Evolutionary conservation across 2,797 vertebrate species (phyloP).

Genomic region (Orientallactaga sibirica): DNA sequence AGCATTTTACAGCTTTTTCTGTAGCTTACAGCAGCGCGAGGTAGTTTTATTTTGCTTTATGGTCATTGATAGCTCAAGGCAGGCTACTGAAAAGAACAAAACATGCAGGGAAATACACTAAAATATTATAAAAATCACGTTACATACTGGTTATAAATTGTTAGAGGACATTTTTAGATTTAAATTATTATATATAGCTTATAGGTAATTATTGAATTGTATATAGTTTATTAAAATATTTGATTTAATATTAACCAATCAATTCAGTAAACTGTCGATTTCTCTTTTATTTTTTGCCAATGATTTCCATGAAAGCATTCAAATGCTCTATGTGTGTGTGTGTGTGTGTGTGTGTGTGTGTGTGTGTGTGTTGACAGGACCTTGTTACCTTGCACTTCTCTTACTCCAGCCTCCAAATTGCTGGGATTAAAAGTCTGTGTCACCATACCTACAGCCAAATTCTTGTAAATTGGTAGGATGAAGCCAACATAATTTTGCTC

Average conservation of each 20-base stretch:
- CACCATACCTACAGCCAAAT: background rate
- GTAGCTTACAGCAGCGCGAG: background rate
- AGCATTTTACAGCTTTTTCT: background rate
- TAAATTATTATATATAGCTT: conserved; percentile 4
- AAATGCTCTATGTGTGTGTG: too few relatives aligned
- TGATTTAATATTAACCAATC: background rate
- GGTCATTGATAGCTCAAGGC: background rate
- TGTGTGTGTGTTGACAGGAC: background rate
- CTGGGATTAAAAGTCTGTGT: background rate
- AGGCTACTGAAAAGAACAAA: background rate
- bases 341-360: too few relatives aligned
- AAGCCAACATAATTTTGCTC: background rate
- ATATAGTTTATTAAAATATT: background rate
- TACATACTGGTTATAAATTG: background rate
- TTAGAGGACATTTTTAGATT: background rate
- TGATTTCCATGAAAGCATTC: background rate
- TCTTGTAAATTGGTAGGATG: background rate
- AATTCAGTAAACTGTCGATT: background rate
- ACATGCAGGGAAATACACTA: background rate
- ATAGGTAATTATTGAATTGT: background rate
- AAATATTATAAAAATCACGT: background rate
- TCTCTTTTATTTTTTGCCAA: background rate
- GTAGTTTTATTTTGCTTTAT: background rate
- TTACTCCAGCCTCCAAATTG: background rate
- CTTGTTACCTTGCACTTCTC: background rate